phyloP scores from a whole-genome alignment of 2,888 invertebrate genomes.

The Cyclophora albipunctata region DNA sequence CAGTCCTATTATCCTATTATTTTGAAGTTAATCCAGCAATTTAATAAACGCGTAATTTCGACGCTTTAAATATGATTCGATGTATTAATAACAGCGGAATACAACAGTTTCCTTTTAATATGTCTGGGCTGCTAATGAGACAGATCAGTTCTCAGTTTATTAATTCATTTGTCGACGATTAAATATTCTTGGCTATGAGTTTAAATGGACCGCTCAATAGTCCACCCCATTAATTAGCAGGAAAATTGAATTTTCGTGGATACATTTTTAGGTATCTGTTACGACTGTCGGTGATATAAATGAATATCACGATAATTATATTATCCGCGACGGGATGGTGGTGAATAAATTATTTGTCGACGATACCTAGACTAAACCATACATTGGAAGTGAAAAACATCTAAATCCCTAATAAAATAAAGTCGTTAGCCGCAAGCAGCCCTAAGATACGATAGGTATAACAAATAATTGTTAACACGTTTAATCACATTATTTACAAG shows the following conservation, averaged over 20 bases:
- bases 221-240: not conserved
- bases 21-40: conserved; percentile 7
- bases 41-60: conserved; percentile 26
- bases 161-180: not conserved
- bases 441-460: too few relatives aligned
- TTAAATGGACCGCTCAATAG: not conserved
- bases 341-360: too few relatives aligned
- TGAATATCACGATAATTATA: too few relatives aligned
- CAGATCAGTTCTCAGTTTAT: not conserved
- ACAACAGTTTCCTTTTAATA: too few relatives aligned
- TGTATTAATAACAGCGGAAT: too few relatives aligned
- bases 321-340: too few relatives aligned
- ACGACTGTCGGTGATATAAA: not conserved
- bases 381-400: too few relatives aligned
- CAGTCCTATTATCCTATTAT: conserved; percentile 15
- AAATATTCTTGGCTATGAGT: not conserved
- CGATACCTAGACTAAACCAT: too few relatives aligned
- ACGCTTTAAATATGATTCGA: not conserved
- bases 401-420: too few relatives aligned
- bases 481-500: too few relatives aligned
- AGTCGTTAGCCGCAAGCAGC: too few relatives aligned
- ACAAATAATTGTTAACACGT: too few relatives aligned
- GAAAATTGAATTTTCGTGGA: not conserved
- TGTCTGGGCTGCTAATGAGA: not conserved
- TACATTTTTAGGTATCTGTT: not conserved